phyloP scores from a whole-genome alignment of 2,113 vertebrate species.

The Dipodomys ordii region DNA sequence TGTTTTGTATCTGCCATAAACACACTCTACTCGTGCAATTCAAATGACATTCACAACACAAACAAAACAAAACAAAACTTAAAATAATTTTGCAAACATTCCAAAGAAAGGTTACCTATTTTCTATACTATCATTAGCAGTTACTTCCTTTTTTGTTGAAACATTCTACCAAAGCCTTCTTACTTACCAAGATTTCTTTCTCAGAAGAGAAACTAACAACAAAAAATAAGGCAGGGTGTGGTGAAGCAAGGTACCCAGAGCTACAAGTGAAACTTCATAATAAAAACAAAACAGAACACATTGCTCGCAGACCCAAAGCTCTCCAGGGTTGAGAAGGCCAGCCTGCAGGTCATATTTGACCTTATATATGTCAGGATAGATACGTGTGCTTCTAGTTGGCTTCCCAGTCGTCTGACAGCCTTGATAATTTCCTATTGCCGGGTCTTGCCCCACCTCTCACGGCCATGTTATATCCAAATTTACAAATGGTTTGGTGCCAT shows the following conservation, averaged over 20 bases:
- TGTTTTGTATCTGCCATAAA: neutral
- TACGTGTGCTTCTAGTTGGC: no score
- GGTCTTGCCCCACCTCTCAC: no score
- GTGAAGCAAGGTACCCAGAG: no score
- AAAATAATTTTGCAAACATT: conserved; percentile 29
- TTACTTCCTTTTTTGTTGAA: conserved; percentile 23
- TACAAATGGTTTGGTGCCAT: conserved; percentile 44
- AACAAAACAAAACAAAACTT: neutral
- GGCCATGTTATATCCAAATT: no score
- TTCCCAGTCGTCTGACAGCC: no score
- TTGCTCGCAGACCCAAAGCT: neutral
- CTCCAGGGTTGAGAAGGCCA: neutral
- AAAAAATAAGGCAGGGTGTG: neutral
- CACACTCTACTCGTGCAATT: neutral
- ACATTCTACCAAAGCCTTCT: neutral
- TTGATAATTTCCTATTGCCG: no score
- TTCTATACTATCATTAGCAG: neutral
- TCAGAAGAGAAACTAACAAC: conserved; percentile 45
- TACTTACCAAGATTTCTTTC: conserved; percentile 63
- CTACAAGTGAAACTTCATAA: no score
- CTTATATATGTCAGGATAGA: no score
- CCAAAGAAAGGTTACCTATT: conserved; percentile 18
- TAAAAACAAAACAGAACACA: neutral
- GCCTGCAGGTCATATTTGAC: no score
- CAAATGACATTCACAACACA: neutral